Evolutionary conservation across 2,113 vertebrate genomes (phyloP).

Genomic region (Pseudolaguvia tuberculata): DNA sequence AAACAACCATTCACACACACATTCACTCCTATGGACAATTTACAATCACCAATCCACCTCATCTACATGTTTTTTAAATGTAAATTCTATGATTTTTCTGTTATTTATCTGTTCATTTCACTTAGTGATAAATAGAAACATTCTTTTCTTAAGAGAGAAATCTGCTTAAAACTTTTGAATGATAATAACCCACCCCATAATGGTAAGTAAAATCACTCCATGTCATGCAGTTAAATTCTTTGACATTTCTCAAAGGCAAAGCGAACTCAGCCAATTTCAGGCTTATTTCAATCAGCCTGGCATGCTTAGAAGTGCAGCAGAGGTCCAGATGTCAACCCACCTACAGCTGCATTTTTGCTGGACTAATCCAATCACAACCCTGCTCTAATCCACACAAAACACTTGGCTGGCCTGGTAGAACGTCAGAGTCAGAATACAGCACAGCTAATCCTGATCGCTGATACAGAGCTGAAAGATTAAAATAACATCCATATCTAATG

Average conservation of each 20-base stretch:
- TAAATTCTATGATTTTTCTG: no score
- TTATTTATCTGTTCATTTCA: no score
- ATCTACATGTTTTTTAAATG: no score
- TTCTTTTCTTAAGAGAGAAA: no score
- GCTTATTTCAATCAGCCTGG: not conserved
- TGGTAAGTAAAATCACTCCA: not conserved
- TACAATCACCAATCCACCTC: no score
- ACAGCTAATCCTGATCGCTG: constrained; percentile 61
- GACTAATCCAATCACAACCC: constrained; percentile 61
- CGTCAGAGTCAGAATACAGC: constrained; percentile 51
- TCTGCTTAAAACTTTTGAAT: not conserved
- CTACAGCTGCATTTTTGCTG: constrained; percentile 50
- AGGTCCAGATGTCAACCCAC: constrained; percentile 38
- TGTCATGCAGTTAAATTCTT: not conserved
- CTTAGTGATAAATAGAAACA: no score
- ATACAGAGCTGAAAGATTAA: constrained; percentile 47
- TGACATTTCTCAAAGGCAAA: not conserved
- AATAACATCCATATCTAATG: constrained; percentile 50
- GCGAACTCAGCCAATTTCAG: not conserved
- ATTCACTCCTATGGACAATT: no score
- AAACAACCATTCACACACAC: no score
- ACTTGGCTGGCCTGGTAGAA: constrained; percentile 50
- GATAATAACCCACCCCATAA: not conserved
- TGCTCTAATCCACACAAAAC: constrained; percentile 63
- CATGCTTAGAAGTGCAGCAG: not conserved